A percentile compares a stretch with the other conserved stretches of the same genome.
Evolutionary conservation across 1,140 invertebrate species (phyloP).

Genomic region (Apis laboriosa): DNA sequence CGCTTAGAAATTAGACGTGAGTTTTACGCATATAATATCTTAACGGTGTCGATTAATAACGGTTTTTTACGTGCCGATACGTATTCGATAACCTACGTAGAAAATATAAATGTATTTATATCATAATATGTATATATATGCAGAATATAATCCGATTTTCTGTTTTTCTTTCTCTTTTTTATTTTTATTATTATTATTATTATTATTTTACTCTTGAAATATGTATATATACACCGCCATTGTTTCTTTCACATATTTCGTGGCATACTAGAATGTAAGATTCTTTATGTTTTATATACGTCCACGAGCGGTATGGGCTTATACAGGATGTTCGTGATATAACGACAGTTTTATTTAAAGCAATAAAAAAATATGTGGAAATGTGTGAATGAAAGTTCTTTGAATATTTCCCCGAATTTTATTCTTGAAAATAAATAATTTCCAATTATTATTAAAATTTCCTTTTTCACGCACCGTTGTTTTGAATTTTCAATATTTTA

Average conservation of each 20-base stretch:
- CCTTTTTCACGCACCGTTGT: too few species aligned
- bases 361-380: neutral
- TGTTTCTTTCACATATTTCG: neutral
- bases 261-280: neutral
- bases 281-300: neutral
- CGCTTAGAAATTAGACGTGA: slow-evolving; percentile 23
- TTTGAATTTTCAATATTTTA: too few species aligned
- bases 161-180: slow-evolving; percentile 7
- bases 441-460: too few species aligned
- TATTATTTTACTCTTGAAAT: too few species aligned
- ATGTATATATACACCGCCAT: slow-evolving; percentile 5
- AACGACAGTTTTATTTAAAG: neutral
- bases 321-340: neutral
- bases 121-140: slow-evolving; percentile 59
- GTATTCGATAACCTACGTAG: slow-evolving; percentile 53
- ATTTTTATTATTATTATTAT: neutral
- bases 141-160: slow-evolving; percentile 30
- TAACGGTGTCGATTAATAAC: slow-evolving; percentile 19
- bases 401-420: neutral
- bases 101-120: slow-evolving; percentile 63
- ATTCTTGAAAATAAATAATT: too few species aligned
- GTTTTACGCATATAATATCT: slow-evolving; percentile 14
- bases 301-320: neutral
- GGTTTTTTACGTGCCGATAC: slow-evolving; percentile 19
- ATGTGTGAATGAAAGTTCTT: neutral